A percentile compares a stretch with the other conserved stretches of the same genome.
These are phyloP conservation scores for Hydropsyche tenuis DNA, from an alignment of 1,140 invertebrate genomes.

Conservation along the genomic window DNA sequence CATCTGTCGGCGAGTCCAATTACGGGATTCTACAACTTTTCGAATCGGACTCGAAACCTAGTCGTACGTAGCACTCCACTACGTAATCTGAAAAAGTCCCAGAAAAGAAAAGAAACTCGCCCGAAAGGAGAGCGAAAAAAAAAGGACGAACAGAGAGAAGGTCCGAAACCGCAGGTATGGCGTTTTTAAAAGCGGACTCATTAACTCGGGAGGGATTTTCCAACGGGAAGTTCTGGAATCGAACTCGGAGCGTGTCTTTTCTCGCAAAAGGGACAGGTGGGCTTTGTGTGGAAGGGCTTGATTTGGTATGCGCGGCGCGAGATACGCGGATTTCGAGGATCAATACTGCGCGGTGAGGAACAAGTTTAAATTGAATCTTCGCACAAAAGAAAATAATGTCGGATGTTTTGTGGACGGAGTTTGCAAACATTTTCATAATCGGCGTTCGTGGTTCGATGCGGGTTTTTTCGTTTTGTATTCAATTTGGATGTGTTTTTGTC, in stretches of 20 bases:
- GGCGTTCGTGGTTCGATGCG: too few relatives aligned
- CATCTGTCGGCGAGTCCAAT: slow-evolving; percentile 48
- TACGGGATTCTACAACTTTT: slow-evolving; percentile 48
- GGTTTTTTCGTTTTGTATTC: too few relatives aligned
- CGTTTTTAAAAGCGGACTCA: not conserved
- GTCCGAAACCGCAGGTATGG: slow-evolving; percentile 1
- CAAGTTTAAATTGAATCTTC: slow-evolving; percentile 25
- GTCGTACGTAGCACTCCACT: not conserved
- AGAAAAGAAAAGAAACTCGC: too few relatives aligned
- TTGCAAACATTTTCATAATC: too few relatives aligned
- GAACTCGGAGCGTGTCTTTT: not conserved
- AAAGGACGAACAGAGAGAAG: too few relatives aligned
- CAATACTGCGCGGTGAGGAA: not conserved
- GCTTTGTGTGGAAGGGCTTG: not conserved
- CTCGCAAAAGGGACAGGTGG: not conserved
- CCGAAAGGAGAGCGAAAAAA: too few relatives aligned
- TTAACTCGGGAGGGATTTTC: not conserved
- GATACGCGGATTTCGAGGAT: slow-evolving; percentile 12
- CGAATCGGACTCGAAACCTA: slow-evolving; percentile 32
- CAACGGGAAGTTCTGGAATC: not conserved
- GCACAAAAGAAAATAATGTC: not conserved
- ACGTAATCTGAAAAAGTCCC: not conserved
- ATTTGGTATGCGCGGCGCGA: not conserved
- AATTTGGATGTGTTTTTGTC: too few relatives aligned
- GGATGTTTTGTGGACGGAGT: too few relatives aligned